Evolutionary conservation across 2,888 invertebrate species (phyloP).

Genomic region (Orchesellides sinensis): DNA sequence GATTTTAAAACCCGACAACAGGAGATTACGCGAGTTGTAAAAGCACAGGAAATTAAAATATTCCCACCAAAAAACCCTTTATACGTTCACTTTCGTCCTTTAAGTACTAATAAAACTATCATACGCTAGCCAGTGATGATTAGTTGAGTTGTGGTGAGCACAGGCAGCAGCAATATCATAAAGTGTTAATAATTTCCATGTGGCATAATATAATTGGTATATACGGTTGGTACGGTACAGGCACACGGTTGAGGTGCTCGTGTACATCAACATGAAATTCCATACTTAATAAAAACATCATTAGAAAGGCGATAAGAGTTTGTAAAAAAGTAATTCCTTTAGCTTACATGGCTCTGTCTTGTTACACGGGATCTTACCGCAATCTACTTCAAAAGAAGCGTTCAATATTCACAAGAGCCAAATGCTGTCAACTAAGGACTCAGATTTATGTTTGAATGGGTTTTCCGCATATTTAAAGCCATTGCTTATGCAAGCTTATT

Average conservation of each 20-base stretch:
- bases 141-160: background rate
- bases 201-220: constrained; percentile 15
- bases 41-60: constrained; percentile 45
- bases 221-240: background rate
- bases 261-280: background rate
- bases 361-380: background rate
- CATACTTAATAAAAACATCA: background rate
- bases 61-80: constrained; percentile 21
- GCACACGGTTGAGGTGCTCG: no score
- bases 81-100: constrained; percentile 40
- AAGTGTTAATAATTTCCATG: constrained; percentile 10
- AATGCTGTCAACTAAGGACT: background rate
- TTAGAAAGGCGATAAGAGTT: background rate
- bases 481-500: no score
- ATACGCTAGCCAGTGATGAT: background rate
- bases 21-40: constrained; percentile 43
- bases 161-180: no score
- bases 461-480: no score
- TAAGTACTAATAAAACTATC: constrained; percentile 5
- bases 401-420: background rate
- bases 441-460: background rate
- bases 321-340: background rate
- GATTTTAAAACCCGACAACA: constrained; percentile 34
- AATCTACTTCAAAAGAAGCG: no score
- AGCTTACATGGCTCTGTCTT: background rate